Evolutionary conservation across 2,888 invertebrate species (phyloP).

Genomic region (Hedychridium roseum): DNA sequence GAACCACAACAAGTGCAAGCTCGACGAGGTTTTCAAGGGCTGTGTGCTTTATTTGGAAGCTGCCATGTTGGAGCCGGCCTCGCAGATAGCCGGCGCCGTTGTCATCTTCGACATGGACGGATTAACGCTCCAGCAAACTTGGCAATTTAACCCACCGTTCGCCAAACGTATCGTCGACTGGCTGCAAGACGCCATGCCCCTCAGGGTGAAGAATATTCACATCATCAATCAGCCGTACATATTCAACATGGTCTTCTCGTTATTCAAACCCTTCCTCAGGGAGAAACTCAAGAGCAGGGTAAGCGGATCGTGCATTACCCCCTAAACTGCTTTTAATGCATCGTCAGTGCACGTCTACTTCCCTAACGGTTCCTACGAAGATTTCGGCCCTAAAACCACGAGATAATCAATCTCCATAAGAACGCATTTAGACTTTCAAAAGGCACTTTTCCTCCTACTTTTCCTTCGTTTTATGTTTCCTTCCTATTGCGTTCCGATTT

Average conservation of each 20-base stretch:
- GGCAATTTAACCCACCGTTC: constrained; percentile 86
- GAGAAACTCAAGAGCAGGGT: constrained; percentile 83
- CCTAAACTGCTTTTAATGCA: no score
- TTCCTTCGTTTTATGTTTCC: no score
- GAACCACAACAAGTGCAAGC: constrained; percentile 80
- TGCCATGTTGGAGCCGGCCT: constrained; percentile 81
- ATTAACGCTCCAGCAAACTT: constrained; percentile 79
- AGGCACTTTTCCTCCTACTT: no score
- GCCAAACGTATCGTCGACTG: constrained; percentile 86
- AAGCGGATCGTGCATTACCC: no score
- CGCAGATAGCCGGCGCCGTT: constrained; percentile 72
- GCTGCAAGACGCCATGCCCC: constrained; percentile 85
- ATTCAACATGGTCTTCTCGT: constrained; percentile 87
- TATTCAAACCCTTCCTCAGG: constrained; percentile 89
- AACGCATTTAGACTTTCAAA: no score
- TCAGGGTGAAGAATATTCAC: constrained; percentile 87
- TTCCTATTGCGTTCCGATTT: no score
- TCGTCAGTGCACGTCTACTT: no score
- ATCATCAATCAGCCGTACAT: constrained; percentile 89
- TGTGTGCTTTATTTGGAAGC: constrained; percentile 83
- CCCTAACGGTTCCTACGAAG: no score
- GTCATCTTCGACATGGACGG: constrained; percentile 90
- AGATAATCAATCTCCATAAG: no score
- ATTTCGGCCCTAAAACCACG: no score
- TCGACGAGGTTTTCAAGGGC: constrained; percentile 86